These are phyloP conservation scores for Spodoptera frugiperda DNA, from an alignment of 1,140 invertebrate genomes.

Conservation along the genomic window DNA sequence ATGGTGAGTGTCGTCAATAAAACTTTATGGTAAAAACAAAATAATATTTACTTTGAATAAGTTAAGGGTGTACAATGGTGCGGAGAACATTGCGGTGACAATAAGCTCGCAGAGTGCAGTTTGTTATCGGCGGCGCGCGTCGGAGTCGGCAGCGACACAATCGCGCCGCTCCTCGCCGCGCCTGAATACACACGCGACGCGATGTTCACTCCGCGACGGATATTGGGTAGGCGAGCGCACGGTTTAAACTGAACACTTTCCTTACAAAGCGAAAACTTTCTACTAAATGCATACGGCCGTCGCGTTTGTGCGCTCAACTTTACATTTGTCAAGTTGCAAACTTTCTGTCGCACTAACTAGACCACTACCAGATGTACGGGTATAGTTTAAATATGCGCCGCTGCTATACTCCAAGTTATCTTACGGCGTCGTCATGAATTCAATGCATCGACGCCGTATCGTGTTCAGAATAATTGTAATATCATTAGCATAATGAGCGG, in stretches of 20 bases:
- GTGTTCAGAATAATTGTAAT: slow-evolving; percentile 26
- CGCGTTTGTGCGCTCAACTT: slow-evolving; percentile 60
- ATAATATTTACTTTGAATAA: slow-evolving; percentile 61
- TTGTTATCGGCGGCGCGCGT: slow-evolving; percentile 59
- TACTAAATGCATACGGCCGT: slow-evolving; percentile 65
- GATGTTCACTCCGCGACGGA: slow-evolving; percentile 63
- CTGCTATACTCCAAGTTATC: slow-evolving; percentile 24
- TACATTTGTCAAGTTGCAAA: slow-evolving; percentile 63
- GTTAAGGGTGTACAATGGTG: slow-evolving; percentile 41
- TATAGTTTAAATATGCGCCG: slow-evolving; percentile 32
- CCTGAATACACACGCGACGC: slow-evolving; percentile 61
- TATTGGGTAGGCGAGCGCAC: slow-evolving; percentile 65
- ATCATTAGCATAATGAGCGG: slow-evolving; percentile 10
- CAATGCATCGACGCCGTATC: slow-evolving; percentile 19
- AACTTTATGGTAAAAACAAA: slow-evolving; percentile 58
- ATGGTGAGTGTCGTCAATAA: slow-evolving; percentile 56
- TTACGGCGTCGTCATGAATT: slow-evolving; percentile 19
- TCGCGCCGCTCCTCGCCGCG: slow-evolving; percentile 46
- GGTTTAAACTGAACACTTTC: slow-evolving; percentile 70
- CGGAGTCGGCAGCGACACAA: slow-evolving; percentile 45
- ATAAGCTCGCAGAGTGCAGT: slow-evolving; percentile 55
- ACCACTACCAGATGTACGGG: slow-evolving; percentile 24
- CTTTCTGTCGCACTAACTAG: slow-evolving; percentile 55
- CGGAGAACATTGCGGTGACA: slow-evolving; percentile 56
- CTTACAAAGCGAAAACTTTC: slow-evolving; percentile 75